Evolutionary conservation across 2,113 vertebrate genomes (phyloP), one percentile per base, ranked within the genome.

Genomic region (Dissostichus mawsoni): DNA sequence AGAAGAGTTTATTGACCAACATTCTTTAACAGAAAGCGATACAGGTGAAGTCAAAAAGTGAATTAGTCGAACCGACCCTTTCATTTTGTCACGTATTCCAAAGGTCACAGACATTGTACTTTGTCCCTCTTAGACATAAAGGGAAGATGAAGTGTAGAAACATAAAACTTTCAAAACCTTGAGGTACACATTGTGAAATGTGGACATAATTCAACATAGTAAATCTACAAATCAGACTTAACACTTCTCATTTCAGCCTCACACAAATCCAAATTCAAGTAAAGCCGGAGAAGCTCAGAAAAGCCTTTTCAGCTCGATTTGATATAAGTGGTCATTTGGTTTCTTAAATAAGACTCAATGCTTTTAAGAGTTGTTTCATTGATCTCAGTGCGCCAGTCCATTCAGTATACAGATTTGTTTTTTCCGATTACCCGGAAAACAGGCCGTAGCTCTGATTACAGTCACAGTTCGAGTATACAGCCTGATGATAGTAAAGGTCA

Each of bases 71-170:
- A 66, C 8, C 6, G 6, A 58, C 12, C 33, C 20, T 75, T 81
- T 61, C 11, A 64, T 80, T 78, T 74, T 36, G 56, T 75, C 67
- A 71, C 0, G 8, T 12, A 67, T 51, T 23, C 48, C 63, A 89
- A 84, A 88, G 78, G 86, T 87, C 82, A 87, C 82, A 85, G 76
- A 86, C 65, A 68, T 76, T 18, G n/a, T 53, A 47, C 36, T 67
- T 62, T 16, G 50, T 61, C 45, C 23, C 65, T 25, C 65, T 70
- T 25, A 74, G 74, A 76, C 14, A 25, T 23, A 33, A 68, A 25
- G 74, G 58, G 33, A 59, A 55, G 71, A 64, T 76, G 65, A 76
- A 65, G 66, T 20, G 62, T 58, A 33, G 69, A 52, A 78, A 70
- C 52, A 51, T 59, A 66, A 68, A 53, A 59, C 71, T 23, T 47